These are phyloP conservation scores for Stomatorhinus walkeri DNA, from an alignment of 2,797 vertebrate species.

Conservation along the genomic window DNA sequence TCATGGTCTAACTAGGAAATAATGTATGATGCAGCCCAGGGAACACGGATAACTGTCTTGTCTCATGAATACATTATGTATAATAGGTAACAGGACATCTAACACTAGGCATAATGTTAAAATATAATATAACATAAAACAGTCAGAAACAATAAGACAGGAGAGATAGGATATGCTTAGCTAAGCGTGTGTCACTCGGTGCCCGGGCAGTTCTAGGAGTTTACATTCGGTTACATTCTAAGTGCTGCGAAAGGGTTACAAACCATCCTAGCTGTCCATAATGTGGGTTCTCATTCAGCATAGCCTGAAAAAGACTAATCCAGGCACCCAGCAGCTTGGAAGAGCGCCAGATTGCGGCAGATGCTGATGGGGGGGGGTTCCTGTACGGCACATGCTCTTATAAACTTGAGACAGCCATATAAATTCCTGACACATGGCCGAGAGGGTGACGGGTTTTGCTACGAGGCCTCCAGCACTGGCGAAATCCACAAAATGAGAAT, in stretches of 20 bases:
- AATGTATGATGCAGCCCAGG: not conserved
- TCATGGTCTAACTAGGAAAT: not conserved
- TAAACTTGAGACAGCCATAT: not conserved
- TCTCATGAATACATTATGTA: not conserved
- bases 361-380: not conserved
- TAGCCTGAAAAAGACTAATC: not conserved
- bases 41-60: not conserved
- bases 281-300: not conserved
- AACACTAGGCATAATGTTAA: not conserved
- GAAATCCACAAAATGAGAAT: not conserved
- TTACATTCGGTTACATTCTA: not conserved
- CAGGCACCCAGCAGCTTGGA: not conserved
- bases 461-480: not conserved
- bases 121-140: not conserved
- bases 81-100: not conserved
- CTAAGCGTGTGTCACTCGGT: not conserved
- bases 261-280: not conserved
- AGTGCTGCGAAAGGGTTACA: not conserved
- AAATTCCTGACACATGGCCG: not conserved
- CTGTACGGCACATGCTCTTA: not conserved
- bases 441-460: not conserved
- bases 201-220: not conserved
- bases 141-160: not conserved
- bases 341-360: not conserved
- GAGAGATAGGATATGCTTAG: not conserved